Evolutionary conservation across 2,888 invertebrate species (phyloP), one percentile per base, ranked within the genome.

Genomic region (Lypha dubia): DNA sequence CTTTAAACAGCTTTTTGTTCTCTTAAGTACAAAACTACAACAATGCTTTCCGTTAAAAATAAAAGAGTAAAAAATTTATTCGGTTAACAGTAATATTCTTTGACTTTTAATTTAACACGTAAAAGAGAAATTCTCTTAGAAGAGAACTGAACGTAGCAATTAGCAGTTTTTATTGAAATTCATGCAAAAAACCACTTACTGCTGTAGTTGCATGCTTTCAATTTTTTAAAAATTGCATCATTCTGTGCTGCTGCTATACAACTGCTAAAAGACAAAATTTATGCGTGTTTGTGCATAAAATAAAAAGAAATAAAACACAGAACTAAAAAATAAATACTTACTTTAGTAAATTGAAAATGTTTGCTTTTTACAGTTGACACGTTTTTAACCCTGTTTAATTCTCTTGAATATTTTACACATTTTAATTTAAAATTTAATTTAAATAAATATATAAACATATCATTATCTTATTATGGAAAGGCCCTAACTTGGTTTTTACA

Each of bases 151-250:
- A 44, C 58, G 58, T 44, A 71, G n/a, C n/a, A 46, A 49, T 60
- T 28, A 11, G 35, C 58, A 58, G 38, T 32, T 53, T 4, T 28
- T 17, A 63, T 38, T 60, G 24, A 62, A 51, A 63, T 6, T 17
- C 15, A 46, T 56, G 11, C 35, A 24, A 35, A 70, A 38, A 41
- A 58, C 24, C 58, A 62, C 22, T 17, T 13, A 53, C 22, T 49
- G 73, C 53, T 49, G 73, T 46, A 74, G 63, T 74, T 84, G 73
- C 73, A 81, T 77, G 74, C 60, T 56, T 77, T 77, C 76, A 81
- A 46, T 84, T 68, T 70, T 74, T 11, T 32, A 9, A 77, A 81
- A 73, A 84, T 84, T 84, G 84, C 84, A 84, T 84, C 84, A 84
- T 74, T 41, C 63, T 60, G 11, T 80, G 35, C 32, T 44, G 49